A percentile compares a stretch with the other conserved stretches of the same genome.
Evolutionary conservation across 2,113 vertebrate genomes (phyloP).

Genomic region (Triplophysa tibetana): DNA sequence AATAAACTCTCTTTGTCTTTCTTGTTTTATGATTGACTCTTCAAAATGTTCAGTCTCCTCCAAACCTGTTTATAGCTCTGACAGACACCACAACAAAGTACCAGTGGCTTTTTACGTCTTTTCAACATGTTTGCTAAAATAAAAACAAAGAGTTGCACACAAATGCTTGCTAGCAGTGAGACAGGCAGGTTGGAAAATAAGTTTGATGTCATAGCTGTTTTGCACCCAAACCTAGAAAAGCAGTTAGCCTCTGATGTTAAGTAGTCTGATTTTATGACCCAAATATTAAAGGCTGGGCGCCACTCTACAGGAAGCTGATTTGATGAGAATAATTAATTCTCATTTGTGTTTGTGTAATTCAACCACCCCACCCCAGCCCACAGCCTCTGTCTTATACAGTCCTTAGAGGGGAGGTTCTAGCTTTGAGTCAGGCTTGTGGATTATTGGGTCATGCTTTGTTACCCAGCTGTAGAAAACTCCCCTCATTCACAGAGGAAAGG

Average conservation of each 20-base stretch:
- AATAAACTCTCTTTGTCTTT: constrained; percentile 9
- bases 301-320: constrained; percentile 52
- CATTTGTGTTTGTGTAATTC: constrained; percentile 61
- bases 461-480: constrained; percentile 76
- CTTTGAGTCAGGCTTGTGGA: constrained; percentile 76
- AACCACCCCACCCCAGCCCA: constrained; percentile 25
- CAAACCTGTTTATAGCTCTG: not conserved
- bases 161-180: not conserved
- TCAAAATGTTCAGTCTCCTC: not conserved
- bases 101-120: not conserved
- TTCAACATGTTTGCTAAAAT: not conserved
- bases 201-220: constrained; percentile 8
- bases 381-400: constrained; percentile 68
- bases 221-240: not conserved
- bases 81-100: not conserved
- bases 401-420: constrained; percentile 69
- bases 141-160: not conserved
- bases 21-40: not conserved
- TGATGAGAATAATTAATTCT: constrained; percentile 76
- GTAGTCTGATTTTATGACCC: constrained; percentile 8
- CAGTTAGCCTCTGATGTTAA: not conserved
- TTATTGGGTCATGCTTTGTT: constrained; percentile 83
- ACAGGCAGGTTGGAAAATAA: not conserved
- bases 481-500: constrained; percentile 65
- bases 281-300: constrained; percentile 10